phyloP scores from a whole-genome alignment of 35 echinoderm and acorn worm genomes.

The Ophiothrix spiculata region DNA sequence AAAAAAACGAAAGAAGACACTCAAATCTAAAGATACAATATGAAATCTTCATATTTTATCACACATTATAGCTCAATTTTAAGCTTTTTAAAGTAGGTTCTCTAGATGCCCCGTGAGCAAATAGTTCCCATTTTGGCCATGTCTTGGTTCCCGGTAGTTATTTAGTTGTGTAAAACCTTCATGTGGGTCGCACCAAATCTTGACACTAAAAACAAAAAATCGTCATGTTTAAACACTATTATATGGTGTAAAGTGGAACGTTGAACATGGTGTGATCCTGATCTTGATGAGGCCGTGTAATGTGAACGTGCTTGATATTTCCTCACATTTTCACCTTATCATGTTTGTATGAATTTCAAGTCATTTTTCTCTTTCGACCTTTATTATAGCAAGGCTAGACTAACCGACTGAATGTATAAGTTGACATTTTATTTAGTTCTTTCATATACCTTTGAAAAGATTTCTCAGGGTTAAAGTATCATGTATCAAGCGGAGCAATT shows the following conservation, averaged over 20 bases:
- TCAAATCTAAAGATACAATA: too few relatives aligned
- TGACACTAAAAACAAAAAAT: not conserved
- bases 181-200: not conserved
- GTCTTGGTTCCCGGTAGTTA: too few relatives aligned
- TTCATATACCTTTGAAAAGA: not conserved
- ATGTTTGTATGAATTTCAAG: not conserved
- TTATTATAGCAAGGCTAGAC: not conserved
- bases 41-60: too few relatives aligned
- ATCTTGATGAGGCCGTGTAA: not conserved
- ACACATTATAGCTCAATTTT: too few relatives aligned
- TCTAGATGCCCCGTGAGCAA: too few relatives aligned
- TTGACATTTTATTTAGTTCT: not conserved
- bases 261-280: not conserved
- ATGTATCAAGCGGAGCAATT: not conserved
- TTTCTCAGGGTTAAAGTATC: not conserved
- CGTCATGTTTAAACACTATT: too few relatives aligned
- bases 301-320: not conserved
- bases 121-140: too few relatives aligned
- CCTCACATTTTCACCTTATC: too few relatives aligned
- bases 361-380: not conserved
- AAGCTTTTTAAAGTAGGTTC: too few relatives aligned
- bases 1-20: too few relatives aligned
- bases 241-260: not conserved
- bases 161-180: too few relatives aligned
- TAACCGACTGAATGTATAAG: not conserved